Evolutionary conservation across 1,140 invertebrate genomes (phyloP).

Genomic region (Drosophila pseudoobscura): DNA sequence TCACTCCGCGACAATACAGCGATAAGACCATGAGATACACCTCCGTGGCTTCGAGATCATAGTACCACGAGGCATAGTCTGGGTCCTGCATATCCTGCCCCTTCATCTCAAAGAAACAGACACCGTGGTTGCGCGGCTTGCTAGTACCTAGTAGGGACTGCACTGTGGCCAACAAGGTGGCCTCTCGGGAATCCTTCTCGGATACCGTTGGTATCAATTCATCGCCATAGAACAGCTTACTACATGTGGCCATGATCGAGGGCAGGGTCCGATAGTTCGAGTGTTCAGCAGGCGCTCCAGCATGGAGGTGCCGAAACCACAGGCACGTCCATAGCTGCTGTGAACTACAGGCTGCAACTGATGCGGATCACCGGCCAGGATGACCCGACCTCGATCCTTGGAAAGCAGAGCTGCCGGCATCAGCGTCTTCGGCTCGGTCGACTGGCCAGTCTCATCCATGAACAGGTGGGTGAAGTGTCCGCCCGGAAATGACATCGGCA

Average conservation of each 20-base stretch:
- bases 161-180: conserved; percentile 33
- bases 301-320: conserved; percentile 89
- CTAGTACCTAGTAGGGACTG: conserved; percentile 4
- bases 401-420: conserved; percentile 87
- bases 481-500: conserved; percentile 86
- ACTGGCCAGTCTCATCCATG: conserved; percentile 96
- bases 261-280: conserved; percentile 92
- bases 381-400: conserved; percentile 86
- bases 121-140: conserved; percentile 85
- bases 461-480: conserved; percentile 94
- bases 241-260: conserved; percentile 90
- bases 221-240: conserved; percentile 90
- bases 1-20: conserved; percentile 87
- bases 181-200: conserved; percentile 63
- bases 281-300: conserved; percentile 87
- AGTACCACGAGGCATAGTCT: conserved; percentile 95
- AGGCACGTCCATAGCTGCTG: conserved; percentile 86
- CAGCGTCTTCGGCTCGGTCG: conserved; percentile 94
- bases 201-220: conserved; percentile 76
- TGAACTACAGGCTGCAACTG: conserved; percentile 94
- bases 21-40: conserved; percentile 85
- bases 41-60: conserved; percentile 91
- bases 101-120: conserved; percentile 92
- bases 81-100: conserved; percentile 89
- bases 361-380: conserved; percentile 95